Evolutionary conservation across 1,140 invertebrate species (phyloP), one percentile per base, ranked within the genome.

Genomic region (Trigoniulus corallinus): DNA sequence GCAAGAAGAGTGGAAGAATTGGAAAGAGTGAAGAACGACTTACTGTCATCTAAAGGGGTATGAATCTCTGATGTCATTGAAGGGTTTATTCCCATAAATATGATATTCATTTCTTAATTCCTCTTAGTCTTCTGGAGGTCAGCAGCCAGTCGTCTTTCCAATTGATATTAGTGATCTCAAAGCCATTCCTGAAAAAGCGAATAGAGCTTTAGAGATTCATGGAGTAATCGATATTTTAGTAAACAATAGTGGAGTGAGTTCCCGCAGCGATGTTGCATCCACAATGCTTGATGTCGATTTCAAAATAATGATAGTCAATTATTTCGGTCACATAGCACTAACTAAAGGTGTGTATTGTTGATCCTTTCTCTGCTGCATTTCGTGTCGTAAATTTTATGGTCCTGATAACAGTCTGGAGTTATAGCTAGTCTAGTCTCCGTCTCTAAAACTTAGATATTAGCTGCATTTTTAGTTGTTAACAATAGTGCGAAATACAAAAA

Each of bases 301-400:
- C 44, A 80, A 82, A 74, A 72, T 97, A 18, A 96, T 97, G 92
- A 65, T 78, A 24, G 78, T 93, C 1, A 97, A 97, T 71, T 96
- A 92, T 69, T 92, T 96, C 74, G 89, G 88, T 24, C 78, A 88
- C 57, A 74, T 95, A 51, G 84, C 81, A 40, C 65, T 96, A 4
- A 88, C 88, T 2, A 94, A 92, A 82, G 85, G 88, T 92, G 70
- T 61, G 51, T 50, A 29, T 29, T 54, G 15, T 50, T 53, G 15
- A 21, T 42, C 1, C 26, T 40, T 56, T 52, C 29, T 53, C 7
- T 13, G 39, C 20, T 24, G 7, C 37, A 24, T 26, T 53, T 7
- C n/a, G 7, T 53, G 18, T 40, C 24, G 48, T 25, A 10, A 40
- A 13, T 13, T 54, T 4, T 27, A 53, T 42, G 48, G n/a, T 15